phyloP scores from a whole-genome alignment of 2,888 invertebrate species.

The Zygogramma bicolorata region DNA sequence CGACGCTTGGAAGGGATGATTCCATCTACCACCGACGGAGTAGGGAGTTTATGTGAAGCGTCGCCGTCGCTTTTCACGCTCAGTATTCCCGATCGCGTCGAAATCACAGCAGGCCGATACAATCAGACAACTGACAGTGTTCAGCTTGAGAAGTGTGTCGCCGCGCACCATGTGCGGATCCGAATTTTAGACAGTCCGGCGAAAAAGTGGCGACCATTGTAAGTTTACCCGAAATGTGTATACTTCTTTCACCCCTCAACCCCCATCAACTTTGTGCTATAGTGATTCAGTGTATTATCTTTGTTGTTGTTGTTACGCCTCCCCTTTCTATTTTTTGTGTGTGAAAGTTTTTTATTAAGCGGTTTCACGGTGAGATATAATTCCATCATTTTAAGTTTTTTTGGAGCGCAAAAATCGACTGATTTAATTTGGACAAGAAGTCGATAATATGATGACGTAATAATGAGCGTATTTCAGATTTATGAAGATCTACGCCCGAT shows the following conservation, averaged over 20 bases:
- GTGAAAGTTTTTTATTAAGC: background rate
- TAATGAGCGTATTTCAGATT: too few relatives aligned
- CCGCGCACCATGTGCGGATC: conserved; percentile 33
- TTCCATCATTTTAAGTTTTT: background rate
- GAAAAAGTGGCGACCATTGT: conserved; percentile 30
- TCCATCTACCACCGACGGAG: conserved; percentile 26
- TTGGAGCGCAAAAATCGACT: too few relatives aligned
- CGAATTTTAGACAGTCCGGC: conserved; percentile 21
- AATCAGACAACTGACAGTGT: conserved; percentile 17
- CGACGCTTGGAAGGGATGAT: conserved; percentile 35
- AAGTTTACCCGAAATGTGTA: conserved; percentile 19
- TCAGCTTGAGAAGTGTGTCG: conserved; percentile 15
- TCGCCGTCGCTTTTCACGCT: conserved; percentile 21
- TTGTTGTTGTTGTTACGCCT: background rate
- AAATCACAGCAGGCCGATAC: conserved; percentile 15
- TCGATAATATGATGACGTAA: too few relatives aligned
- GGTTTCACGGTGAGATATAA: conserved; percentile 4
- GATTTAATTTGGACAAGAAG: too few relatives aligned
- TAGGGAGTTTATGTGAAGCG: conserved; percentile 41
- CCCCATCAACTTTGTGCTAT: background rate
- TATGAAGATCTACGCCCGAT: too few relatives aligned
- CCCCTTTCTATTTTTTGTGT: background rate
- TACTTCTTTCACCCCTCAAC: background rate
- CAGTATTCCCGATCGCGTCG: conserved; percentile 36
- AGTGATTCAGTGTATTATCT: conserved; percentile 5